phyloP scores from a whole-genome alignment of 1,140 invertebrate species.

The Anadara kagoshimensis region DNA sequence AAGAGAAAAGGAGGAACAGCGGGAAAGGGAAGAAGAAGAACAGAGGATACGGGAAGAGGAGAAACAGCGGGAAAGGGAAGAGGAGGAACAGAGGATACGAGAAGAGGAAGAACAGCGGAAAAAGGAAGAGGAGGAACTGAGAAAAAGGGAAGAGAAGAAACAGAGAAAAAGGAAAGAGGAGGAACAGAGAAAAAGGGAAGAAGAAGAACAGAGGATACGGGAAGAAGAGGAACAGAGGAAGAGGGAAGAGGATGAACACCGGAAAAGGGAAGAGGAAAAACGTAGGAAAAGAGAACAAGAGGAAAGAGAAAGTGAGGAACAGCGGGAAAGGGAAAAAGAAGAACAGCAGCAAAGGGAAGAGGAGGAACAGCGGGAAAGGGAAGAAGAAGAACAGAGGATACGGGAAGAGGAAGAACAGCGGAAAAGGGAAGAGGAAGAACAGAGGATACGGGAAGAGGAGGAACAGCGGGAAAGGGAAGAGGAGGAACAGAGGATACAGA shows the following conservation, averaged over 20 bases:
- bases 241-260: background rate
- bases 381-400: too few relatives aligned
- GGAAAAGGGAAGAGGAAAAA: constrained; percentile 2
- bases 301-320: constrained; percentile 1
- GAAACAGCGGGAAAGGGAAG: too few relatives aligned
- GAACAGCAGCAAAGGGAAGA: background rate
- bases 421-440: background rate
- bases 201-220: too few relatives aligned
- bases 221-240: background rate
- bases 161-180: background rate
- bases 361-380: background rate
- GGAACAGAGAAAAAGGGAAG: background rate
- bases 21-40: too few relatives aligned
- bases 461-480: background rate
- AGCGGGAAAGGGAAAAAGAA: background rate
- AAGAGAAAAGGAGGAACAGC: too few relatives aligned
- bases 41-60: too few relatives aligned
- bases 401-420: too few relatives aligned
- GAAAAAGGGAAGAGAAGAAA: too few relatives aligned
- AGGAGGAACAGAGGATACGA: too few relatives aligned
- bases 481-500: background rate
- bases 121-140: too few relatives aligned
- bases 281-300: background rate
- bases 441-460: too few relatives aligned
- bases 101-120: too few relatives aligned